These are phyloP conservation scores for Pachliopta kotzebuea DNA, from an alignment of 2,888 invertebrate genomes.

Conservation along the genomic window DNA sequence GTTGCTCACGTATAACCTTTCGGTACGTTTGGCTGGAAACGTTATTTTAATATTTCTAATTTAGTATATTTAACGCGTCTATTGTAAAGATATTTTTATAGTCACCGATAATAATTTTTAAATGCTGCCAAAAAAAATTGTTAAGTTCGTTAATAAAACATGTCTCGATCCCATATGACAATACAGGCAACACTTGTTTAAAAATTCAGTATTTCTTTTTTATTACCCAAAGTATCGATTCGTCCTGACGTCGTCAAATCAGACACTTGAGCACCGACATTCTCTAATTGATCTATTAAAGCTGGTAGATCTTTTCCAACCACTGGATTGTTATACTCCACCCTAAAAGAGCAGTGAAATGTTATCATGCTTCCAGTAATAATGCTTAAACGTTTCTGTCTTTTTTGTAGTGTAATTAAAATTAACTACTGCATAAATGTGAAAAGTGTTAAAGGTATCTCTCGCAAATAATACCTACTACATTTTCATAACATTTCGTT, in stretches of 20 bases:
- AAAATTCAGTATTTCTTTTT: too few species aligned
- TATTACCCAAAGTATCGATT: constrained; percentile 83
- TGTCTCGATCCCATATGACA: too few species aligned
- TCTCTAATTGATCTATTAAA: constrained; percentile 83
- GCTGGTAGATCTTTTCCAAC: constrained; percentile 83
- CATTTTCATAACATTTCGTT: too few species aligned
- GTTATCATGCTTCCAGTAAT: too few species aligned
- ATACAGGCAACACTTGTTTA: too few species aligned
- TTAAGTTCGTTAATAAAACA: too few species aligned
- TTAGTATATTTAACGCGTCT: too few species aligned
- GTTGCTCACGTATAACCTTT: constrained; percentile 82
- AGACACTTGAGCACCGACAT: constrained; percentile 84
- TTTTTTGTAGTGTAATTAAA: too few species aligned
- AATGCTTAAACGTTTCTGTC: too few species aligned
- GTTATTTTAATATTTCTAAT: neutral
- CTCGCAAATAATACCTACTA: too few species aligned
- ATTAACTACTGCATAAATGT: too few species aligned
- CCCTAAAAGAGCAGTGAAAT: constrained; percentile 48
- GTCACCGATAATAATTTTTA: neutral
- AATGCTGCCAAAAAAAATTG: neutral
- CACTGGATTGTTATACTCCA: constrained; percentile 81
- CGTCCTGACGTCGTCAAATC: constrained; percentile 86
- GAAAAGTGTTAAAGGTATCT: too few species aligned
- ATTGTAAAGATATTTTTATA: neutral
- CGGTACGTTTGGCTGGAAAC: constrained; percentile 79